Conservation (phyloP, 2,113 vertebrate genomes). For the Oncorhynchus nerka region DNA sequence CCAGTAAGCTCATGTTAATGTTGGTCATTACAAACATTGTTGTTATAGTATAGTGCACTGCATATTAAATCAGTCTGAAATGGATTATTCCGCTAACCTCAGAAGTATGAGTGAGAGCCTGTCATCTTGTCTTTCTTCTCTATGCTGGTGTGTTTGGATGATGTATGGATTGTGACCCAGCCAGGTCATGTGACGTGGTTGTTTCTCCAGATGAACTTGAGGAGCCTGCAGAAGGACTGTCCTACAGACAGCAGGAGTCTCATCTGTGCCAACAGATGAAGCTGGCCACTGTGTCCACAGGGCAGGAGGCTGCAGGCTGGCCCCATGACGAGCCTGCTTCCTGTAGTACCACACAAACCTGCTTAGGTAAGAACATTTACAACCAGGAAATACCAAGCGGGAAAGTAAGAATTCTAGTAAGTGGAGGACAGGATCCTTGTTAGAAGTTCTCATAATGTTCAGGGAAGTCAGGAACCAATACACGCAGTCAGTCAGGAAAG, state of each 20-base stretch:
- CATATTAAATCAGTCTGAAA: conserved; percentile 34
- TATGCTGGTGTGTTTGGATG: neutral
- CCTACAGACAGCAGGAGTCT: conserved; percentile 81
- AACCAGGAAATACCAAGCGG: conserved; percentile 59
- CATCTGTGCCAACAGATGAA: conserved; percentile 85
- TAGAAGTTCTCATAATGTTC: neutral
- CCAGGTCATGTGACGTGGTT: neutral
- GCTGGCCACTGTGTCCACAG: conserved; percentile 72
- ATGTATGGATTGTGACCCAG: neutral
- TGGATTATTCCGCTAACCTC: neutral
- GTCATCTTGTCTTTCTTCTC: neutral
- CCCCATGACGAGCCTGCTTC: conserved; percentile 72
- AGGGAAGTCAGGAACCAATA: no score
- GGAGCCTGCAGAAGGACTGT: conserved; percentile 74
- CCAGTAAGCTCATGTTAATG: conserved; percentile 52
- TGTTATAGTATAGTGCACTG: conserved; percentile 41
- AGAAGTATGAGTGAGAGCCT: no score
- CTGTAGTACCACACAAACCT: conserved; percentile 71
- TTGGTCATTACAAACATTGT: conserved; percentile 7
- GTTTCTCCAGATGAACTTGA: conserved; percentile 74
- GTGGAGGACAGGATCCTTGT: conserved; percentile 63
- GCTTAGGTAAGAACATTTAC: conserved; percentile 72
- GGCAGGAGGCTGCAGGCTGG: conserved; percentile 75
- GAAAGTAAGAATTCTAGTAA: conserved; percentile 59
- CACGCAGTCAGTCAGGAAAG: no score